These are phyloP conservation scores for Phalacrocorax brasilianus DNA, from an alignment of 2,113 vertebrate species.

Conservation along the genomic window DNA sequence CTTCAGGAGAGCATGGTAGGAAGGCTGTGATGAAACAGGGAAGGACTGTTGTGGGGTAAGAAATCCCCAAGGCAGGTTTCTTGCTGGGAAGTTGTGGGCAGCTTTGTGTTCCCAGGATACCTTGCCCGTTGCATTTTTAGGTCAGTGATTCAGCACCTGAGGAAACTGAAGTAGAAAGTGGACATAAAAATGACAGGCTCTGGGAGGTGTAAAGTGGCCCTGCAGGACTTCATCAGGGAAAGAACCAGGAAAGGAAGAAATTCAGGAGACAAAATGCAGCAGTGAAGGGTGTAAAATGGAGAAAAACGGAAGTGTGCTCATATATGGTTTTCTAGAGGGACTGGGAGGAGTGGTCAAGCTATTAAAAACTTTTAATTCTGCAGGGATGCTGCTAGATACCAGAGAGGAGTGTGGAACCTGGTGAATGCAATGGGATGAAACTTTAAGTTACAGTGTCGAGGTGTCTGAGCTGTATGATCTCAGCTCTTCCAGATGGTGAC, in stretches of 20 bases:
- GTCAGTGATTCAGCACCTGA: not conserved
- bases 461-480: not conserved
- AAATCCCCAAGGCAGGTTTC: not conserved
- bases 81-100: not conserved
- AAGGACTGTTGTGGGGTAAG: not conserved
- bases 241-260: not conserved
- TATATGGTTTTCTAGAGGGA: not conserved
- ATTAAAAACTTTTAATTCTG: not conserved
- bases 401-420: not conserved
- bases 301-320: not conserved
- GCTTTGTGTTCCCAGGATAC: not conserved
- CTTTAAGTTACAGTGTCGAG: not conserved
- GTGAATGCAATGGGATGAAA: not conserved
- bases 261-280: not conserved
- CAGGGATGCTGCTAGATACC: not conserved
- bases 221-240: not conserved
- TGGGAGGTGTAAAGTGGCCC: not conserved
- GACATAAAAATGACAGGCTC: not conserved
- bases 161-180: not conserved
- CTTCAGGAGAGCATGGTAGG: not conserved
- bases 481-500: not conserved
- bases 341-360: not conserved
- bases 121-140: not conserved
- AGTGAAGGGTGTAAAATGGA: not conserved
- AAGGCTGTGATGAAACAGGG: not conserved